Conservation (phyloP, 2,113 vertebrate species). For the Probosciger aterrimus region DNA sequence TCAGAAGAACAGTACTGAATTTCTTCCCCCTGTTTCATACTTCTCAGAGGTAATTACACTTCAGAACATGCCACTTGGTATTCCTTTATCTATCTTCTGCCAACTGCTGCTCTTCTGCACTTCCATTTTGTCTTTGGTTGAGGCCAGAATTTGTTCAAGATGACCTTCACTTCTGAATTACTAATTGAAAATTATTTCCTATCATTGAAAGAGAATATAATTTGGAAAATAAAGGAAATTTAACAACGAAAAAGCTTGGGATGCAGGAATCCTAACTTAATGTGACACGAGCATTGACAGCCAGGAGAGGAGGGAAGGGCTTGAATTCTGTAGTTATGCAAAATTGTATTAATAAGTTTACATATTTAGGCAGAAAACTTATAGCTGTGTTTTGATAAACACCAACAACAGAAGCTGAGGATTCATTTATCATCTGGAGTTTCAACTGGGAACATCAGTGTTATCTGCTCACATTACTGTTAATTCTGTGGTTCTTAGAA, state of each 20-base stretch:
- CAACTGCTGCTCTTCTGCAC: neutral
- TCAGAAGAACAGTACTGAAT: neutral
- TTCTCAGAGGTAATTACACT: neutral
- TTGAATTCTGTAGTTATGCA: neutral
- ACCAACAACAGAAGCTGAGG: neutral
- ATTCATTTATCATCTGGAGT: neutral
- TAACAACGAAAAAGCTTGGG: neutral
- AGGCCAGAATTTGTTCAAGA: neutral
- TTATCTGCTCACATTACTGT: neutral
- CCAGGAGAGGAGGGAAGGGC: neutral
- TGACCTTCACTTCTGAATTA: neutral
- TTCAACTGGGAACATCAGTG: neutral
- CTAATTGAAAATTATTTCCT: neutral
- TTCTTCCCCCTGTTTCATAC: neutral
- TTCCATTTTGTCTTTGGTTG: neutral
- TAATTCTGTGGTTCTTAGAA: neutral
- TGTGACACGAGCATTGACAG: neutral
- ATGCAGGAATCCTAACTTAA: neutral
- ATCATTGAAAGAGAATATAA: neutral
- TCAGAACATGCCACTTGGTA: accelerated
- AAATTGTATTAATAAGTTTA: neutral
- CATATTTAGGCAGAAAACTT: neutral
- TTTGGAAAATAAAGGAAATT: neutral
- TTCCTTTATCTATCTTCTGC: neutral
- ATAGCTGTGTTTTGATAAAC: neutral